These are phyloP conservation scores for Aethes cnicana DNA, from an alignment of 2,888 invertebrate genomes.

Conservation along the genomic window DNA sequence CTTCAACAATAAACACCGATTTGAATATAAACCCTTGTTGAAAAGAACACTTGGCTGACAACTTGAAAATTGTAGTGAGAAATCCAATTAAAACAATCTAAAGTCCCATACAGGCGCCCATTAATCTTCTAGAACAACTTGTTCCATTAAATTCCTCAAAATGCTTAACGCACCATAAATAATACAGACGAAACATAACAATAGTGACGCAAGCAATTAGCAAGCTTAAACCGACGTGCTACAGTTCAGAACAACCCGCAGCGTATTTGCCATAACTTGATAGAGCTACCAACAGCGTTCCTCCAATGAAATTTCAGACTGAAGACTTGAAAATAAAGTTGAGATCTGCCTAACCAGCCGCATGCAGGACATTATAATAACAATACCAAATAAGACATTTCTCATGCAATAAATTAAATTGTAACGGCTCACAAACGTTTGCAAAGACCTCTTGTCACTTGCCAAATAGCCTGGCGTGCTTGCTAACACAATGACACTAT, in stretches of 20 bases:
- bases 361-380: conserved; percentile 25
- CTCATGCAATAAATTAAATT: conserved; percentile 28
- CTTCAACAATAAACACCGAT: too few species aligned
- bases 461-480: conserved; percentile 23
- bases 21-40: too few species aligned
- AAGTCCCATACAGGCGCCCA: conserved; percentile 9
- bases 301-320: not conserved
- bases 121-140: conserved; percentile 19
- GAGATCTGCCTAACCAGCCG: not conserved
- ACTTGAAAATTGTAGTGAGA: conserved; percentile 9
- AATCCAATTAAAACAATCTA: conserved; percentile 20
- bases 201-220: conserved; percentile 4
- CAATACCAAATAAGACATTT: conserved; percentile 31
- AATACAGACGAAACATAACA: conserved; percentile 9
- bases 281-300: conserved; percentile 3
- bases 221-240: conserved; percentile 6
- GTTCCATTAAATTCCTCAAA: conserved; percentile 26
- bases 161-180: conserved; percentile 24
- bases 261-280: conserved; percentile 6
- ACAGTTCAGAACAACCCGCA: conserved; percentile 5
- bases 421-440: conserved; percentile 25
- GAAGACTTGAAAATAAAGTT: not conserved
- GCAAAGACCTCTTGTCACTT: conserved; percentile 27
- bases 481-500: conserved; percentile 5
- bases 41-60: too few species aligned